A percentile compares a stretch with the other conserved stretches of the same genome.
These are phyloP conservation scores for Neomicropteryx cornuta DNA, from an alignment of 1,140 invertebrate genomes.

Conservation along the genomic window DNA sequence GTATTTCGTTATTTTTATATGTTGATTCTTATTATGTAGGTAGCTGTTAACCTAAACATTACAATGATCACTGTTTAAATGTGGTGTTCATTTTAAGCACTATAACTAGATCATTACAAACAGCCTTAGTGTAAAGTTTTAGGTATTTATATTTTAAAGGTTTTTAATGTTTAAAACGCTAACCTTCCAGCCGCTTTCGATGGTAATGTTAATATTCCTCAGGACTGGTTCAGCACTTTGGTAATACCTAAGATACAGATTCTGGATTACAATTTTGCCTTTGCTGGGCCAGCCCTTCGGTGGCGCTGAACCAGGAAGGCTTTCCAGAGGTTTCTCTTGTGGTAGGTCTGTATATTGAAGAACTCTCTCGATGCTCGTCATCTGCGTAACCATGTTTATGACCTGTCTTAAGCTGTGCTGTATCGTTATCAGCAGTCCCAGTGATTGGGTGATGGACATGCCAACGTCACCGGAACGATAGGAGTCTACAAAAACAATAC, in stretches of 20 bases:
- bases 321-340: constrained; percentile 5
- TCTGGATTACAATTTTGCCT: constrained; percentile 47
- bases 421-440: constrained; percentile 58
- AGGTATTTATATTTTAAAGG: too few species aligned
- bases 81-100: too few species aligned
- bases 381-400: constrained; percentile 55
- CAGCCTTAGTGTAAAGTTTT: too few species aligned
- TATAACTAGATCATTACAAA: too few species aligned
- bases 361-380: constrained; percentile 59
- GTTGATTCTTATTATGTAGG: too few species aligned
- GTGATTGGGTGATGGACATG: constrained; percentile 60
- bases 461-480: constrained; percentile 45
- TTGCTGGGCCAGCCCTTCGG: constrained; percentile 46
- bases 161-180: too few species aligned
- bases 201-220: constrained; percentile 50
- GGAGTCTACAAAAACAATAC: too few species aligned
- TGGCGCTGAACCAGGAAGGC: constrained; percentile 31
- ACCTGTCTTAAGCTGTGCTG: constrained; percentile 62
- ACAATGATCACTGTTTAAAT: too few species aligned
- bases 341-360: constrained; percentile 46
- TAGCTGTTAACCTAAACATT: too few species aligned
- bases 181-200: constrained; percentile 58
- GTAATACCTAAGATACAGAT: constrained; percentile 56
- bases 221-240: constrained; percentile 50
- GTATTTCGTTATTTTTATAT: too few species aligned